Base-by-base conservation (phyloP, 2,797 vertebrate species). In the Selene dorsalis region DNA sequence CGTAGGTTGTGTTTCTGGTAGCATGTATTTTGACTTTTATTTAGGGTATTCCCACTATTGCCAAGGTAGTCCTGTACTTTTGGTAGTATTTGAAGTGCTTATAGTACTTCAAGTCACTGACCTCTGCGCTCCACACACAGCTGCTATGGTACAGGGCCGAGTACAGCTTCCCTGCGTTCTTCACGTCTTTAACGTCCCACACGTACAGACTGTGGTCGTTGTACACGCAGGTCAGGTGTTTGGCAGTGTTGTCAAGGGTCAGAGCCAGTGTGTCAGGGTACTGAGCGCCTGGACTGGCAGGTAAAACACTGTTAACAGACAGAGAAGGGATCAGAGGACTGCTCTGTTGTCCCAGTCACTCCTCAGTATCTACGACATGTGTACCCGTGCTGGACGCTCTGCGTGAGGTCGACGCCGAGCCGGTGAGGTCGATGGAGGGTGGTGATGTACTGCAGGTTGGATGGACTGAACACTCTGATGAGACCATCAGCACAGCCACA, bases 171-270 rank as follows among this genome's bases (percentile, higher is more conserved):
- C 72, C 70, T 0, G 89, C 92, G 26, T 89, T 93, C 74, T 72
- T 79, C 66, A 95, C 77, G 30, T 96, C 94, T 9, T 17, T 84
- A 1, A 96, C 92, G 0, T 98, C 95, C 97, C 97, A 97, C 35
- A 96, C 86, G 0, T 97, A 97, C 66, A 98, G 58, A 14, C 97
- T 98, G 91, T 97, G 97, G 86, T 98, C 97, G 55, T 91, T 95
- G 90, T 98, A 98, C 10, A 97, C 92, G 0, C 96, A 96, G 43
- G 94, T 95, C 43, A 98, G 93, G 71, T 93, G 93, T 16, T 75
- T 70, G 17, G 90, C 88, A 0, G 47, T 1, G 0, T 93, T 81
- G 79, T 97, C 95, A 53, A 95, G 96, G 71, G 95, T 95, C 87
- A 98, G 69, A 0, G 96, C 97, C 69, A 96, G 20, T 0, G 94